Percentiles rank a stretch among this genome's conserved stretches.
These are phyloP conservation scores for Rhineura floridana DNA, from an alignment of 2,113 vertebrate species.

Conservation along the genomic window DNA sequence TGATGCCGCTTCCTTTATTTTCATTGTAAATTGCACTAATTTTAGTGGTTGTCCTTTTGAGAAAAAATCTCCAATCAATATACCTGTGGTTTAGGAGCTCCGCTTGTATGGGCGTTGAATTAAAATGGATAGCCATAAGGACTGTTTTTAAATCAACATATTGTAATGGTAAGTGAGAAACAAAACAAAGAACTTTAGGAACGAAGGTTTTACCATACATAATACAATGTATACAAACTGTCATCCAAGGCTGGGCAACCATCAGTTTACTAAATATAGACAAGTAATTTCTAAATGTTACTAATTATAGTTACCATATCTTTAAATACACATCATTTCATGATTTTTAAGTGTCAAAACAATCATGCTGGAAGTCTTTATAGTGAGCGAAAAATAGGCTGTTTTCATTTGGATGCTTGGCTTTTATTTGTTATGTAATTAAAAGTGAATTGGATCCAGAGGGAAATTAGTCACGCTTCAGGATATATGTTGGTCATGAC, in stretches of 20 bases:
- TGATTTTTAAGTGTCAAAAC: neutral
- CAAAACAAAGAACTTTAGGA: neutral
- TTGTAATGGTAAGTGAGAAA: constrained; percentile 8
- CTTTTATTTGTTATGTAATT: neutral
- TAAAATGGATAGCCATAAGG: constrained; percentile 27
- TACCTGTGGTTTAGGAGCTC: neutral
- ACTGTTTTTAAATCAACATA: neutral
- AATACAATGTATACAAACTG: neutral
- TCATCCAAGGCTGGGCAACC: neutral
- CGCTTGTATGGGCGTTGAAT: constrained; percentile 8
- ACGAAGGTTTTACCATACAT: neutral
- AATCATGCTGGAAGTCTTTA: neutral
- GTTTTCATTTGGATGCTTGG: neutral
- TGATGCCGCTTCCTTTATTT: constrained; percentile 23
- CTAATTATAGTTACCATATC: neutral
- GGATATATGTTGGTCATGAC: neutral
- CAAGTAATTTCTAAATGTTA: neutral
- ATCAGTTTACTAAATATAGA: neutral
- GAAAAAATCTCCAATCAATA: neutral
- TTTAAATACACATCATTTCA: neutral
- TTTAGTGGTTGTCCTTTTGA: neutral
- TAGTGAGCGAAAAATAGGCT: neutral
- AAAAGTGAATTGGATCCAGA: neutral
- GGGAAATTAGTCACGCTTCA: neutral
- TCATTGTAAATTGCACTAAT: constrained; percentile 22